These are phyloP conservation scores for Diadegma fenestrale DNA, from an alignment of 2,888 invertebrate species.

Conservation along the genomic window DNA sequence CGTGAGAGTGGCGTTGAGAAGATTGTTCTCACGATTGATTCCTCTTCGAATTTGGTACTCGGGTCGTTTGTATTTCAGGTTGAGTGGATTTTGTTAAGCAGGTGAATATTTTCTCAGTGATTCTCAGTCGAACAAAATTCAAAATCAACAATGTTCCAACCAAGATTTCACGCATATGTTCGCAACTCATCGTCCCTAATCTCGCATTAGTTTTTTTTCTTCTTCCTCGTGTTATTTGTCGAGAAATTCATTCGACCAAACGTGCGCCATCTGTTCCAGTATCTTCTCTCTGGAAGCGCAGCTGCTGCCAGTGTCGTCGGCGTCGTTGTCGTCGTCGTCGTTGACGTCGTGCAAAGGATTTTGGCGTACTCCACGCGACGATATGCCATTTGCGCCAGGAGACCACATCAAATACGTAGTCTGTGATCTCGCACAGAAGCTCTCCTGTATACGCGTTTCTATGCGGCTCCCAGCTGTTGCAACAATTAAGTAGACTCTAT, in stretches of 20 bases:
- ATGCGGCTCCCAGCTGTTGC: constrained; percentile 53
- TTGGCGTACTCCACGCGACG: constrained; percentile 29
- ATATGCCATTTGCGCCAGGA: constrained; percentile 60
- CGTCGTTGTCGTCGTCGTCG: constrained; percentile 23
- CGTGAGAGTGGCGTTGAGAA: constrained; percentile 38
- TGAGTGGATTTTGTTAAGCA: not conserved
- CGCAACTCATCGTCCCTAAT: not conserved
- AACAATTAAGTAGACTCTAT: constrained; percentile 60
- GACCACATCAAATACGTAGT: constrained; percentile 64
- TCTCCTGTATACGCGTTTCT: constrained; percentile 22
- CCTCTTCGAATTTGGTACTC: not conserved
- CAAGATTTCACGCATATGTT: constrained; percentile 2
- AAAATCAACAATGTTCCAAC: too few relatives aligned
- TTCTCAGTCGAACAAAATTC: too few relatives aligned
- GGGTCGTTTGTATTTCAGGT: not conserved
- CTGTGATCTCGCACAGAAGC: constrained; percentile 48
- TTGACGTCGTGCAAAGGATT: constrained; percentile 58
- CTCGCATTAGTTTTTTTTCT: constrained; percentile 5
- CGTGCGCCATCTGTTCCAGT: constrained; percentile 50
- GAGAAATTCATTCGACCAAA: constrained; percentile 59
- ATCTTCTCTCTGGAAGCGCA: constrained; percentile 32
- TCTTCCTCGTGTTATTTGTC: constrained; percentile 6
- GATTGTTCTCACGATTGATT: constrained; percentile 21
- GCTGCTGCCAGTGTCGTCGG: constrained; percentile 41
- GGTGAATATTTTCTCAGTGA: not conserved